phyloP scores from a whole-genome alignment of 2,113 vertebrate genomes.

The Oryzias woworae region DNA sequence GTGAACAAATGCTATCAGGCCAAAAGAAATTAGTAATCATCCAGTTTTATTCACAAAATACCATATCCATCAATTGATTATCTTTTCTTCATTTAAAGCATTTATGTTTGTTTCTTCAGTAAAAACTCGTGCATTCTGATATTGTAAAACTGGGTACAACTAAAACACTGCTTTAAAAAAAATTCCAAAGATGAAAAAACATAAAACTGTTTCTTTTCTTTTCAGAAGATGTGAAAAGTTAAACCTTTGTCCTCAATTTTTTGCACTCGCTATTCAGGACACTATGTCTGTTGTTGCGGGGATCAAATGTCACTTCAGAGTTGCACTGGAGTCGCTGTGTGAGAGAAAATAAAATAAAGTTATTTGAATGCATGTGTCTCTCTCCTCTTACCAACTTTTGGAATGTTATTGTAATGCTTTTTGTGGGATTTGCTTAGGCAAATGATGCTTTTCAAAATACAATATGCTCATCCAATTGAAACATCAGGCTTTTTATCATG shows the following conservation, averaged over 20 bases:
- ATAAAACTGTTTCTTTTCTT: not conserved
- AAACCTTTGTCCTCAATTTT: not conserved
- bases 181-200: not conserved
- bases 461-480: not conserved
- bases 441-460: not conserved
- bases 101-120: no score
- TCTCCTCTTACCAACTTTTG: not conserved
- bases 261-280: constrained; percentile 18
- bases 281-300: constrained; percentile 15
- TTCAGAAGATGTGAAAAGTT: constrained; percentile 5
- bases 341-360: constrained; percentile 7
- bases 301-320: constrained; percentile 55
- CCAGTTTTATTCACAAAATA: no score
- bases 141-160: not conserved
- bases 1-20: no score
- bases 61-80: no score
- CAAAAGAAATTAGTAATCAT: no score
- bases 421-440: no score
- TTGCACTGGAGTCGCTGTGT: constrained; percentile 61
- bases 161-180: not conserved
- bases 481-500: not conserved
- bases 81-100: no score
- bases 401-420: not conserved
- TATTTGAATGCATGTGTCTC: not conserved
- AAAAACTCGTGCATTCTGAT: no score